Conservation (phyloP, 2,113 vertebrate genomes). For the Elephantulus edwardii region DNA sequence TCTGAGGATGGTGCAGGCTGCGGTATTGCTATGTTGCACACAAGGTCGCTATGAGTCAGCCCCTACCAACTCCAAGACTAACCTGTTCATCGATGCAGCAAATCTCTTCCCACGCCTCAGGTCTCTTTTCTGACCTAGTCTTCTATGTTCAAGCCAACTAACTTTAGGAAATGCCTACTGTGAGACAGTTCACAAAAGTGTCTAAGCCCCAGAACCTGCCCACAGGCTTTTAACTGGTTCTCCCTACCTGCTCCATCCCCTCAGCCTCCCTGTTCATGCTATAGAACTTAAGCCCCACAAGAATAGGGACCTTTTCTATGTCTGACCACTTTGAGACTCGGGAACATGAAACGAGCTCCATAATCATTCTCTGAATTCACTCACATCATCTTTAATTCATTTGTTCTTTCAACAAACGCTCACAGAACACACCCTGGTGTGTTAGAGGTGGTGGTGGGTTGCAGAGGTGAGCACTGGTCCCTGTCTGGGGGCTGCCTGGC, state of each 20-base stretch:
- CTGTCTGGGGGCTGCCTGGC: background rate
- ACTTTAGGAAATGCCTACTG: background rate
- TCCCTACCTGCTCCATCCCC: background rate
- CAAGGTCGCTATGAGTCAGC: too few relatives aligned
- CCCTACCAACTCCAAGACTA: background rate
- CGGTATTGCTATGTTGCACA: background rate
- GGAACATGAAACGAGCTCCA: background rate
- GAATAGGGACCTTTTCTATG: background rate
- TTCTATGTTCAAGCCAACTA: background rate
- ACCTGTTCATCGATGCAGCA: background rate
- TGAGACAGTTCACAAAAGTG: background rate
- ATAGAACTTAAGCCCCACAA: background rate
- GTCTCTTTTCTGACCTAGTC: background rate
- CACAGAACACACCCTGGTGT: background rate
- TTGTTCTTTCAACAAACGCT: conserved; percentile 28
- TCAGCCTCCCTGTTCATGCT: background rate
- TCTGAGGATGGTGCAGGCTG: too few relatives aligned
- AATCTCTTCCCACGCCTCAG: background rate
- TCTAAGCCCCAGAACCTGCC: background rate
- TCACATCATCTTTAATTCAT: background rate
- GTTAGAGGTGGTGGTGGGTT: background rate
- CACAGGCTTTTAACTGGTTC: background rate
- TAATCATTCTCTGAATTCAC: background rate
- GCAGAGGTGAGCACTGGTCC: background rate
- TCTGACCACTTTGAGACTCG: background rate